A percentile compares a stretch with the other conserved stretches of the same genome.
Conservation (phyloP, 2,888 invertebrate genomes). For the Hipparchia semele region DNA sequence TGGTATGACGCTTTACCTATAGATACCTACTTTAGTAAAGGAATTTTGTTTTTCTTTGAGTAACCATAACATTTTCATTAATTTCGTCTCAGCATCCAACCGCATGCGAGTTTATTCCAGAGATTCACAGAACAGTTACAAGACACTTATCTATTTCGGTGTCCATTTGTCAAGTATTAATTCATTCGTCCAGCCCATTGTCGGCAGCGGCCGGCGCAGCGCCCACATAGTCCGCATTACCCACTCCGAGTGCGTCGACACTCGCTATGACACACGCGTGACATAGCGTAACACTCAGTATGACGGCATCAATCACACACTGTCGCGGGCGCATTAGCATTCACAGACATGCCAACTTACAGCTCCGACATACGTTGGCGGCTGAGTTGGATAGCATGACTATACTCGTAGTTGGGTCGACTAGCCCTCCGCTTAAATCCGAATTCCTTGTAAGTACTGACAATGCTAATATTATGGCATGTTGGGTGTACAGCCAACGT, state of each 20-base stretch:
- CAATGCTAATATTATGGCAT: no score
- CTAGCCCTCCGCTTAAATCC: no score
- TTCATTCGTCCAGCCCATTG: slow-evolving; percentile 21
- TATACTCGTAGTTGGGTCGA: neutral
- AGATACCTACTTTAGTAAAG: no score
- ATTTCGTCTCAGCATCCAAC: no score
- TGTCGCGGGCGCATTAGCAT: slow-evolving; percentile 31
- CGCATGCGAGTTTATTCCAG: neutral
- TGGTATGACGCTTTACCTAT: no score
- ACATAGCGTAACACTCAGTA: neutral
- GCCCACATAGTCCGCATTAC: slow-evolving; percentile 5
- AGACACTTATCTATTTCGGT: neutral
- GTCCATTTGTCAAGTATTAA: slow-evolving; percentile 15
- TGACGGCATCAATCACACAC: slow-evolving; percentile 27
- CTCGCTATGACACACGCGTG: neutral
- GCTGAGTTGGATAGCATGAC: neutral
- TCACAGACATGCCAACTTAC: neutral
- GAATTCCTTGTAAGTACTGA: no score
- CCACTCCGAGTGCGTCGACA: neutral
- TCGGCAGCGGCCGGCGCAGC: neutral
- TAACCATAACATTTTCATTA: no score
- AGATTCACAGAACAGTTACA: neutral
- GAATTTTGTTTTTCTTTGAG: no score
- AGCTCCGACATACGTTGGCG: neutral
- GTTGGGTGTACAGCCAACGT: no score